phyloP scores from a whole-genome alignment of 2,888 invertebrate genomes.

The Idaea straminata region DNA sequence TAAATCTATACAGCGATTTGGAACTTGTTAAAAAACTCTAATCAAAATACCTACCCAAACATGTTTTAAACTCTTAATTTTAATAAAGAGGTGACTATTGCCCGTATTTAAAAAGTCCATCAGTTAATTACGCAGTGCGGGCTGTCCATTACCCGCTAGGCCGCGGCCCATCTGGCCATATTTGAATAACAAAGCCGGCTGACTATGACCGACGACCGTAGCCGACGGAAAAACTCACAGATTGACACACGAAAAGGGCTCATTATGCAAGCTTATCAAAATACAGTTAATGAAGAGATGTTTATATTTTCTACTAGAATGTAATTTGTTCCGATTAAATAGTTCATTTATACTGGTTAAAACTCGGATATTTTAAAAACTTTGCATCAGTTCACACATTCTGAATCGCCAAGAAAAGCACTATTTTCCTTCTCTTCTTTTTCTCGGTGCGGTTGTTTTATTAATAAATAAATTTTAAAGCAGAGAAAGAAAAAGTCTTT shows the following conservation, averaged over 20 bases:
- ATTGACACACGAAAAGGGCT: slow-evolving; percentile 48
- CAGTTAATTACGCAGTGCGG: slow-evolving; percentile 61
- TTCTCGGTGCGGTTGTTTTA: no score
- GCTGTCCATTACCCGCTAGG: slow-evolving; percentile 20
- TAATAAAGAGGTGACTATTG: background rate
- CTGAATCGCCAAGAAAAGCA: no score
- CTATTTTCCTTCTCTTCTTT: no score
- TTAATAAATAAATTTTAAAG: no score
- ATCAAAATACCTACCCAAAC: slow-evolving; percentile 7
- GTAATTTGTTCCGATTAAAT: background rate
- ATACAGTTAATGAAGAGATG: slow-evolving; percentile 7
- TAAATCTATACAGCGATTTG: no score
- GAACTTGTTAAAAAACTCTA: no score
- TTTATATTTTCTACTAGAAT: background rate
- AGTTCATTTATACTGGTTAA: no score
- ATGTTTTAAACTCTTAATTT: background rate
- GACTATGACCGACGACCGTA: slow-evolving; percentile 46
- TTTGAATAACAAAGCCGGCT: slow-evolving; percentile 70
- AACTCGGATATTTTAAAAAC: no score
- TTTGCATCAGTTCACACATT: no score
- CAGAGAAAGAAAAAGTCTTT: no score
- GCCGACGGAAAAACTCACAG: slow-evolving; percentile 59
- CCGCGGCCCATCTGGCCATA: slow-evolving; percentile 51
- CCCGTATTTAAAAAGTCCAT: slow-evolving; percentile 42
- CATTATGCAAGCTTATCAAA: slow-evolving; percentile 12